Percentiles rank a stretch among this genome's conserved stretches.
Evolutionary conservation across 2,888 invertebrate species (phyloP).

Genomic region (Dryobota labecula): DNA sequence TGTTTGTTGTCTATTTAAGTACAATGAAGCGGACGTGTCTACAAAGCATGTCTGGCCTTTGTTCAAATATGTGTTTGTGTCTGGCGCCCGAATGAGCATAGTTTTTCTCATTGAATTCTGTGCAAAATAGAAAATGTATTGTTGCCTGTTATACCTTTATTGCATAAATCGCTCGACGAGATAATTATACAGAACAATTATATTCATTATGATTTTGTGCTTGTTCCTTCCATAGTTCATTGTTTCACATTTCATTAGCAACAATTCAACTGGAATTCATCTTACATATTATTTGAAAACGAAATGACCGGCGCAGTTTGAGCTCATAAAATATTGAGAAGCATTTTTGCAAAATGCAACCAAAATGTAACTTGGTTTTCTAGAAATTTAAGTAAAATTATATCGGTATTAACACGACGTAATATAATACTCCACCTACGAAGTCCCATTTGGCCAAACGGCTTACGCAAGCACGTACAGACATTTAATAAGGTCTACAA

Average conservation of each 20-base stretch:
- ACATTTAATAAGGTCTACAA: neutral
- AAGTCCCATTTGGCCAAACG: too few relatives aligned
- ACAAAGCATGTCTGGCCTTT: too few relatives aligned
- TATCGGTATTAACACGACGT: too few relatives aligned
- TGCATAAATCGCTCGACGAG: too few relatives aligned
- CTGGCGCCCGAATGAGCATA: too few relatives aligned
- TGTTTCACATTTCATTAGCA: neutral
- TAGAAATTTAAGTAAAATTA: too few relatives aligned
- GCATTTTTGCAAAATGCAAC: neutral
- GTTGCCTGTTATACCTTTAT: too few relatives aligned
- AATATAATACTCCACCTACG: neutral
- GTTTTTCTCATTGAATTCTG: too few relatives aligned
- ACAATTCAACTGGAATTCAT: neutral
- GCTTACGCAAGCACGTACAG: neutral
- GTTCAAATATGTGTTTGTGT: too few relatives aligned
- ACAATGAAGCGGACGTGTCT: too few relatives aligned
- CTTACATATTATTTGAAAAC: neutral
- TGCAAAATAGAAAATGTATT: too few relatives aligned
- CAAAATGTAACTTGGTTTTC: neutral
- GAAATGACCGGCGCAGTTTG: neutral
- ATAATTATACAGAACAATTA: neutral
- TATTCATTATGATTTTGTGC: neutral
- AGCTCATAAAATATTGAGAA: neutral
- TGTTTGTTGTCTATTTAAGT: too few relatives aligned
- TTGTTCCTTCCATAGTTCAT: neutral